Base-by-base conservation (phyloP, 2,797 vertebrate species). In the Gymnoscopelus microlampas region DNA sequence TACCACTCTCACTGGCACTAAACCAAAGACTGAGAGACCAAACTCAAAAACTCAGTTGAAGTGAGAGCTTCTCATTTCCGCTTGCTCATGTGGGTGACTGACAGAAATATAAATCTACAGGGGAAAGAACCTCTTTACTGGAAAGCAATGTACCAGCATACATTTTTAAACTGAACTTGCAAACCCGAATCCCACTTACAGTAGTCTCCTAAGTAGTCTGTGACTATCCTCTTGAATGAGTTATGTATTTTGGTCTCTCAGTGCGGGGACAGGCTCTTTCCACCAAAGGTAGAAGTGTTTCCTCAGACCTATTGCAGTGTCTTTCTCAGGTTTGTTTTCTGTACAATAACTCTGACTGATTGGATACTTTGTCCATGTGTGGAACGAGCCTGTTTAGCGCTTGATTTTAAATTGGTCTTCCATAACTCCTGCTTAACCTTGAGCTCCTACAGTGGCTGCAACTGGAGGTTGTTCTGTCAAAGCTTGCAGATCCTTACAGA, bases 211-310 rank as follows among this genome's bases (percentile, higher is more conserved):
- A 80, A 78, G 74, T 81, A 44, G 19, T 9, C 4, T 86, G 79
- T 84, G 82, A 85, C 86, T 87, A 76, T 47, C 61, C 48, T 76
- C 47, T 73, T 80, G 79, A 90, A 86, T 71, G 85, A 88, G 86
- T 68, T 87, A 85, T 85, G 91, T 87, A 88, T 89, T 85, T 89
- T 85, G 86, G 32, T 66, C 83, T 85, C 61, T 2, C 74, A 83
- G 82, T 87, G 83, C 62, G 85, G 73, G 74, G 78, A 81, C 84
- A 82, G 84, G 74, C 77, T 73, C 68, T 58, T 78, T 73, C 70
- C 70, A 83, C 75, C 35, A 74, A 81, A 76, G 76, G 73, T 60
- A 66, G 80, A 71, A 75, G 39, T 44, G 76, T 79, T 74, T 76
- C 68, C 65, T 75, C 48, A 64, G 49, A 76, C 62, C 26, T 10